These are phyloP conservation scores for Macquaria australasica DNA, from an alignment of 2,113 vertebrate species.

Conservation along the genomic window DNA sequence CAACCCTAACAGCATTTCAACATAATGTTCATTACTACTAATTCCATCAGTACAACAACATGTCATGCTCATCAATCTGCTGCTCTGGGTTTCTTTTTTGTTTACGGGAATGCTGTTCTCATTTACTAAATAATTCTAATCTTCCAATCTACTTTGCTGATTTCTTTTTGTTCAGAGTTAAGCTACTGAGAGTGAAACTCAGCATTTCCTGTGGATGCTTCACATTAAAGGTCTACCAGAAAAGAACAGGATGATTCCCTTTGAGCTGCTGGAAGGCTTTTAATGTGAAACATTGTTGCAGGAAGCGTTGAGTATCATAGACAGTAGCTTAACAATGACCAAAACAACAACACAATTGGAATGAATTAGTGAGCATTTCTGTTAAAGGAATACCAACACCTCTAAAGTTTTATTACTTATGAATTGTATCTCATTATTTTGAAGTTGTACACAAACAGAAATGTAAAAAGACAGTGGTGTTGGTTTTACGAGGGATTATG, in stretches of 20 bases:
- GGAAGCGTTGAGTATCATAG: not conserved
- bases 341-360: not conserved
- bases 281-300: not conserved
- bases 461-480: not conserved
- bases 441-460: not conserved
- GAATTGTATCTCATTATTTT: not conserved
- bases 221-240: too few relatives aligned
- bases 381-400: too few relatives aligned
- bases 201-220: too few relatives aligned
- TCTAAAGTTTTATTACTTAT: too few relatives aligned
- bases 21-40: not conserved
- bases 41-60: not conserved
- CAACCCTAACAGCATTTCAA: conserved; percentile 1
- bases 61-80: not conserved
- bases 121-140: not conserved
- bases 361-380: not conserved
- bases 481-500: not conserved
- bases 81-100: not conserved
- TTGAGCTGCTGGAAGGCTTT: too few relatives aligned
- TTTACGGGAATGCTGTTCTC: not conserved
- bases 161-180: not conserved
- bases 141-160: not conserved
- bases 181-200: not conserved
- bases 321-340: not conserved
- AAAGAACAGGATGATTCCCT: too few relatives aligned